Evolutionary conservation across 2,888 invertebrate species (phyloP).

Genomic region (Aphodius granarius): DNA sequence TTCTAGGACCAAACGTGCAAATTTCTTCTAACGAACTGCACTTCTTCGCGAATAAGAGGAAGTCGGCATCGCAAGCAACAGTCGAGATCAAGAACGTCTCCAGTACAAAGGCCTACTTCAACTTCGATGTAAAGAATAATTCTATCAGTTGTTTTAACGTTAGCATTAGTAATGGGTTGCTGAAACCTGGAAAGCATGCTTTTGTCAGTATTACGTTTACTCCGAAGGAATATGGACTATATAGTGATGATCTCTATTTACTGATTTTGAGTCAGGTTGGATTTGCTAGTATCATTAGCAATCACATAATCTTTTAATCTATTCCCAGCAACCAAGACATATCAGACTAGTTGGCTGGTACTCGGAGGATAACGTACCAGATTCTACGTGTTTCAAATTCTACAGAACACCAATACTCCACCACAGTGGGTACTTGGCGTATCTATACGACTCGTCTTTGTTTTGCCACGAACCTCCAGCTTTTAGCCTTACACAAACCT

Average conservation of each 20-base stretch:
- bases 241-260: slow-evolving; percentile 44
- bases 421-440: slow-evolving; percentile 42
- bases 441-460: slow-evolving; percentile 41
- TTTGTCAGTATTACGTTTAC: slow-evolving; percentile 46
- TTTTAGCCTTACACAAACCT: slow-evolving; percentile 43
- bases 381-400: background rate
- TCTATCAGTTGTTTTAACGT: slow-evolving; percentile 44
- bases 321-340: slow-evolving; percentile 44
- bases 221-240: slow-evolving; percentile 42
- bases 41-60: slow-evolving; percentile 24
- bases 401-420: background rate
- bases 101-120: slow-evolving; percentile 43
- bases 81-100: slow-evolving; percentile 49
- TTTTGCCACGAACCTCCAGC: slow-evolving; percentile 34
- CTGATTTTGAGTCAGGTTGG: slow-evolving; percentile 49
- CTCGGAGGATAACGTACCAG: slow-evolving; percentile 11
- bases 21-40: slow-evolving; percentile 29
- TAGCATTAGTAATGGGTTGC: slow-evolving; percentile 42
- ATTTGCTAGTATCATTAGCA: background rate
- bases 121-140: slow-evolving; percentile 44
- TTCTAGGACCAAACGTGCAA: slow-evolving; percentile 31
- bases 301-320: slow-evolving; percentile 2
- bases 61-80: slow-evolving; percentile 34
- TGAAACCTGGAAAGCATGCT: slow-evolving; percentile 41
- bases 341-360: slow-evolving; percentile 43